These are phyloP conservation scores for Carassius gibelio DNA, from an alignment of 2,113 vertebrate species.

Conservation along the genomic window DNA sequence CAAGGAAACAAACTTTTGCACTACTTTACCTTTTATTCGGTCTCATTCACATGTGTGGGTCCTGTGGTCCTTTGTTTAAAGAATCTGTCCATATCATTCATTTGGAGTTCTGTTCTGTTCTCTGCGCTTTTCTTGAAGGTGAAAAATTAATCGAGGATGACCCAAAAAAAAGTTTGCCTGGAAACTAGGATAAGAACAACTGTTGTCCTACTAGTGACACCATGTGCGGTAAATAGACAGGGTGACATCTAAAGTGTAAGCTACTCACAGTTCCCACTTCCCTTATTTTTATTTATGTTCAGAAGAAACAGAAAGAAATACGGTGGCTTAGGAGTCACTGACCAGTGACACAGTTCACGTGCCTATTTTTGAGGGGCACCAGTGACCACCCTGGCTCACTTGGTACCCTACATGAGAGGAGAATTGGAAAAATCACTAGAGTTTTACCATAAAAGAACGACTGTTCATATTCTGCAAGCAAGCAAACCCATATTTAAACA, in stretches of 20 bases:
- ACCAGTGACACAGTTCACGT: not conserved
- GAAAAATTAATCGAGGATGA: slow-evolving; percentile 52
- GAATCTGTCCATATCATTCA: slow-evolving; percentile 21
- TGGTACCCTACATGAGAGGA: too few relatives aligned
- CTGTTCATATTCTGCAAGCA: too few relatives aligned
- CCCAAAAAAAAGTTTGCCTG: slow-evolving; percentile 59
- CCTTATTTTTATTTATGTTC: not conserved
- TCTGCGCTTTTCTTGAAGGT: slow-evolving; percentile 45
- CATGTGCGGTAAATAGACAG: slow-evolving; percentile 35
- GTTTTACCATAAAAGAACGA: too few relatives aligned
- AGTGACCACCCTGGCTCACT: too few relatives aligned
- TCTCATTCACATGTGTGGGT: slow-evolving; percentile 12
- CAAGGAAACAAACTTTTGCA: not conserved
- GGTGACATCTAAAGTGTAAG: slow-evolving; percentile 24
- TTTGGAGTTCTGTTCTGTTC: slow-evolving; percentile 24
- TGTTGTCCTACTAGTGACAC: slow-evolving; percentile 48
- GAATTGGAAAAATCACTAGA: too few relatives aligned
- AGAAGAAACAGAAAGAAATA: not conserved
- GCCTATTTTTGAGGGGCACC: too few relatives aligned
- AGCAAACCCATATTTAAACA: too few relatives aligned
- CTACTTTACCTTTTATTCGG: not conserved
- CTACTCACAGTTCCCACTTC: not conserved
- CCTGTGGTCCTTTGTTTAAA: not conserved
- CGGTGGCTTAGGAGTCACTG: not conserved
- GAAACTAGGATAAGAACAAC: slow-evolving; percentile 54